Base-by-base conservation (phyloP, 2,113 vertebrate species). In the Podocnemis expansa region DNA sequence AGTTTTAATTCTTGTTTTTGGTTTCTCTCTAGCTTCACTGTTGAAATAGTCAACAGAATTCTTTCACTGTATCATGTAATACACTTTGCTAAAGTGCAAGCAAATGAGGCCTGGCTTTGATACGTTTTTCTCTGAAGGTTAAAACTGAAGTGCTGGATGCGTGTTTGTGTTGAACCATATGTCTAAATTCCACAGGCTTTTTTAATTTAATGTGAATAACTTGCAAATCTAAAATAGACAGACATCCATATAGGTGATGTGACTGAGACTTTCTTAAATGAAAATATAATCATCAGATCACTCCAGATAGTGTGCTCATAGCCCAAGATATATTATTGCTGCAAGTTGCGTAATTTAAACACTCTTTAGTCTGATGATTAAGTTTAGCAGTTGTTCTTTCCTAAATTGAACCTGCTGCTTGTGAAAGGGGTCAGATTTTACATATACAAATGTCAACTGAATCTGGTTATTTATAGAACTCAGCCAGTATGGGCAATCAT, bases 1-100 rank as follows among this genome's bases (percentile, higher is more conserved):
- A 2, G 41, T 13, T 41, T 55, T 55, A 43, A 49, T 3, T 78
- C 82, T 73, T n/a, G 47, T 38, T 0, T 38, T 0, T 52, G 14
- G 31, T 52, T 79, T 52, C 56, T n/a, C 17, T 90, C 17, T 29
- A 25, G 52, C 38, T 73, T 79, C 73, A 80, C 27, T 27, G 47
- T 54, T 8, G 45, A 90, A 60, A 38, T 34, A 29, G 49, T 31
- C 51, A 90, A 38, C 5, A 2, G 38, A 60, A 52, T 38, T 6
- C n/a, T 70, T 52, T 52, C 21, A 9, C n/a, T 75, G 1, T 25
- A 38, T 83, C 29, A 10, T 47, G 2, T 67, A 13, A 82, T 6
- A 3, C 34, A n/a, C 54, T 70, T 24, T 83, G 2, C 38, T 86
- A 45, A 38, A 11, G 17, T n/a, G 9, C 17, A 24, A 51, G 51